A percentile compares a stretch with the other conserved stretches of the same genome.
phyloP scores from a whole-genome alignment of 64 coral and sea anemone species.

The Dendronephthya gigantea region DNA sequence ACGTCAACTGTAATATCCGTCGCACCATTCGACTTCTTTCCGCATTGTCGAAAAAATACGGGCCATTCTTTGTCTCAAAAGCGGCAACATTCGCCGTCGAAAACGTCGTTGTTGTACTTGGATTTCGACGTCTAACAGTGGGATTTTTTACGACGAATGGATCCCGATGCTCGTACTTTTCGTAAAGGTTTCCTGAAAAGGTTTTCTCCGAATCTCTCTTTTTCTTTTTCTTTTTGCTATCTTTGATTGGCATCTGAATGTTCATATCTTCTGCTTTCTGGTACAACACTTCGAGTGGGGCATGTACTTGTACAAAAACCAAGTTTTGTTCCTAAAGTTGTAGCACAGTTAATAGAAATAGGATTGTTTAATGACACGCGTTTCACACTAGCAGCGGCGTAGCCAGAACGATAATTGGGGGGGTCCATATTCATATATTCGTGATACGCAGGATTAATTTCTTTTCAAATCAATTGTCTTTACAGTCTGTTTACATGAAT shows the following conservation, averaged over 20 bases:
- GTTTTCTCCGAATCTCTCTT: background rate
- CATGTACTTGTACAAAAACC: slow-evolving; percentile 76
- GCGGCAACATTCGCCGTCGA: background rate
- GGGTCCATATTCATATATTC: no score
- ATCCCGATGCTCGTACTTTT: slow-evolving; percentile 56
- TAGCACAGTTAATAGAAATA: background rate
- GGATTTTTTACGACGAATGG: background rate
- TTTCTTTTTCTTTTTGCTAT: background rate
- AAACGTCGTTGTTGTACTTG: slow-evolving; percentile 35
- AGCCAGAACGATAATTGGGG: no score
- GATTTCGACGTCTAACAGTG: slow-evolving; percentile 35
- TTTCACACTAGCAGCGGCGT: no score
- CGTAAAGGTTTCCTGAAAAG: slow-evolving; percentile 38
- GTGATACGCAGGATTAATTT: no score
- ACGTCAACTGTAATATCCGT: slow-evolving; percentile 48
- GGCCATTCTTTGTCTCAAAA: background rate
- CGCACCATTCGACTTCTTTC: slow-evolving; percentile 87
- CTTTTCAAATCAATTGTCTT: no score
- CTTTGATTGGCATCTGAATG: slow-evolving; percentile 87
- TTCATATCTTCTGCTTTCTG: slow-evolving; percentile 75
- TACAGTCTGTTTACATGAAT: no score
- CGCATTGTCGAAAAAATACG: slow-evolving; percentile 53
- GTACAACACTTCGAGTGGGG: slow-evolving; percentile 47
- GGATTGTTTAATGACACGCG: background rate
- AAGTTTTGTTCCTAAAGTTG: slow-evolving; percentile 31